Base-by-base conservation (phyloP, 1,140 invertebrate species). In the Bombus superbus region DNA sequence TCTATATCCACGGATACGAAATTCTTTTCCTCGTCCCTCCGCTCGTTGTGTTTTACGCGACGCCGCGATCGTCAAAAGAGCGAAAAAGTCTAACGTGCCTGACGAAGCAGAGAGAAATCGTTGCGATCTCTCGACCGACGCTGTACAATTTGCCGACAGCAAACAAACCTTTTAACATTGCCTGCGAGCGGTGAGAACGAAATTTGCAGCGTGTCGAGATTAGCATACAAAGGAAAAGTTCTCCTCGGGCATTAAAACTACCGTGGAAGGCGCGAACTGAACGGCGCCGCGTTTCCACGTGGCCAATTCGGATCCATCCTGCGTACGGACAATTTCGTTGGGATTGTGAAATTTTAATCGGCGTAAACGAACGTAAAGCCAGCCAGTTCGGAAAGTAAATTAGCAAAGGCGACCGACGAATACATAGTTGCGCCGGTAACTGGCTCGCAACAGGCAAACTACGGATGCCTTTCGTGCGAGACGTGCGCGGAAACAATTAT, bases 401-500 rank as follows among this genome's bases (percentile, higher is more conserved):
- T 82, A 86, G 28, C 78, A 13, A 64, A 74, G 62, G n/a, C 18
- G 62, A 38, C 66, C 62, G 35, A 40, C 32, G 28, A 57, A 71
- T 11, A 11, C 28, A 68, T 69, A 83, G 64, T 77, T 35, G 10
- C 47, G 38, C 2, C 25, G 44, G 73, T 40, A 38, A 28, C 62
- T 47, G 32, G 42, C 47, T 83, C 10, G 32, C n/a, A 47, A 86
- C 42, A 38, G 32, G 44, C n/a, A n/a, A 35, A n/a, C 28, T 9
- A 32, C 8, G 18, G 42, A 59, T 35, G 42, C 38, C 59, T 82
- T 68, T 44, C 78, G 28, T 57, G 59, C 78, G 83, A 88, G 66
- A 88, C 82, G 47, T 57, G 78, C 77, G 59, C 68, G 69, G 75
- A 88, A 88, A 89, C 77, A 75, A 88, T 89, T 86, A 88, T 64